Base-by-base conservation (phyloP, 2,888 invertebrate genomes). In the Scaptomyza polygonia region DNA sequence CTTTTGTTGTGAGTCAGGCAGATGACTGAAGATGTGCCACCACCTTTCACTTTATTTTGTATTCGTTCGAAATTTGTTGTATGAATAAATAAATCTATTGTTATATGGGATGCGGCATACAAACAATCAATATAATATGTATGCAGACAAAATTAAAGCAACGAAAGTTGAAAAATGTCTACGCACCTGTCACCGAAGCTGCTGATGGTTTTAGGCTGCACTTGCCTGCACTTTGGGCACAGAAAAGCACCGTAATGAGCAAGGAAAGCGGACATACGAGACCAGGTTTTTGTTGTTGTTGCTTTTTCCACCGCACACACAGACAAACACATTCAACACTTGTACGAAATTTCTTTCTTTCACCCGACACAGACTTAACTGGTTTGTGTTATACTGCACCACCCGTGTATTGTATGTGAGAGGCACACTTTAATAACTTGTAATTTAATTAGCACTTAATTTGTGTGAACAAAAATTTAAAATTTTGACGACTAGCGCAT, bases 241-340 rank as follows among this genome's bases (percentile, higher is more conserved):
- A 62, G 61, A 72, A 77, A 72, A 73, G 77, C 77, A 77, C 74
- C 77, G 74, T 82, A 86, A 85, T 85, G 63, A 88, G 85, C 76
- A 85, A 84, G 87, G 82, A 88, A 84, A 88, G 87, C 85, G 87
- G 87, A 86, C 88, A 78, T 83, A 70, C 80, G 81, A 81, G 86
- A 80, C 80, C 67, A 67, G 77, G 54, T 80, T 77, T 53, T 62
- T 57, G 72, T 49, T 71, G 67, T 47, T 57, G 47, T 71, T 56
- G 59, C 47, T 73, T 66, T 76, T 77, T 61, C 30, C 63, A 58
- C 57, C 49, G 55, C 76, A 39, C 66, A 65, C 30, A 56, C 49
- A 53, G 45, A 54, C 55, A 42, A 34, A 21, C 54, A 57, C 40
- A 62, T 54, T 32, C 2, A 32, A 32, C 48, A 61, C 66, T 65